Evolutionary conservation across 1,140 invertebrate species (phyloP), one percentile per base, ranked within the genome.

Genomic region (Megalopta genalis): DNA sequence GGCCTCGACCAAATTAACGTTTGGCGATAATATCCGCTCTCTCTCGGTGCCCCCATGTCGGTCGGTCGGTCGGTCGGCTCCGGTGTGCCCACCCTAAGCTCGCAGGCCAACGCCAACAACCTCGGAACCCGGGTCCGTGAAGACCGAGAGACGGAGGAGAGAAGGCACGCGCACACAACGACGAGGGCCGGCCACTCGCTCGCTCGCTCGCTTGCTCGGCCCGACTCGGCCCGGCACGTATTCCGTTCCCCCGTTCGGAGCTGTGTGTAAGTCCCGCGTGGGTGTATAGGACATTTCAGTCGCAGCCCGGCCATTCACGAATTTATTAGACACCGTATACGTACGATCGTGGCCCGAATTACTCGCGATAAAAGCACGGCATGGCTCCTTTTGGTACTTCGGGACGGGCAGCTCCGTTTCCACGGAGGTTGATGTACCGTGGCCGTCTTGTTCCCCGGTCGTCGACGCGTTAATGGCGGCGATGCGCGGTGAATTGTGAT

Each of bases 1-100:
- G 89, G 79, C 88, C 91, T 90, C 87, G 89, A 86, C 87, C 89
- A 93, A 93, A 93, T 93, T 92, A 93, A 93, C 91, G 90, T 93
- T 92, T 91, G 89, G 89, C 91, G 91, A 92, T 93, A 92, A 92
- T 93, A 93, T 93, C 92, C 92, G 92, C 90, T 93, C 88, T 89
- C 86, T 80, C 83, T 77, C 90, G 66, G 25, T 80, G 70, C 77
- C 84, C 75, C 81, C 77, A 77, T 83, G 81, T 75, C 65, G 69
- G 25, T 75, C 46, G 59, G 42, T 42, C 39, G 39, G 39, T 42
- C 39, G 12, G 69, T 73, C 73, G 76, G 46, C 42, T 60, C 74
- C 66, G 54, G 18, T 57, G 71, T 79, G 79, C 68, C 78, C 85
- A 83, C 81, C 78, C 85, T 87, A 87, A 75, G 73, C 80, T 73